These are phyloP conservation scores for Steinernema hermaphroditum DNA, from an alignment of 2,888 invertebrate genomes.

Conservation along the genomic window DNA sequence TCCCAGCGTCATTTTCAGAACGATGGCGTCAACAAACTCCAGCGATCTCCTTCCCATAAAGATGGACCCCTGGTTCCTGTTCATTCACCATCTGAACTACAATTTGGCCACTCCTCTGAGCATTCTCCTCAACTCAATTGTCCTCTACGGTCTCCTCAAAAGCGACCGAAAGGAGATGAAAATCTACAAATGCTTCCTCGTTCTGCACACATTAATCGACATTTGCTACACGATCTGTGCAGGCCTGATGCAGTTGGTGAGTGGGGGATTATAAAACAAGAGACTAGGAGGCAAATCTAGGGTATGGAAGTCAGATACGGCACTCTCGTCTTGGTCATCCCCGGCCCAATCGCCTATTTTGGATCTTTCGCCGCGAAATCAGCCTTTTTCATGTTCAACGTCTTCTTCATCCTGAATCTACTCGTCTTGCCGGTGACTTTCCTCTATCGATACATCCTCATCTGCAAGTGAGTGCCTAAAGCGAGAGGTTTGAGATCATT, in stretches of 20 bases:
- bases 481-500: neutral
- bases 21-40: neutral
- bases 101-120: conserved; percentile 11
- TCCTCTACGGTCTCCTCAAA: neutral
- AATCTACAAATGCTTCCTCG: conserved; percentile 17
- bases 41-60: neutral
- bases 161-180: conserved; percentile 13
- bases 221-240: conserved; percentile 4
- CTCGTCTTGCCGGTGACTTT: conserved; percentile 9
- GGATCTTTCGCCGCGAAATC: neutral
- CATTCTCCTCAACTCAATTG: neutral
- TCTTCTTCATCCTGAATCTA: conserved; percentile 18
- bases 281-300: neutral
- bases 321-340: neutral
- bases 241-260: conserved; percentile 6
- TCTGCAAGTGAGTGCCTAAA: neutral
- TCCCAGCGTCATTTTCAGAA: too few species aligned
- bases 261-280: neutral
- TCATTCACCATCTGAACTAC: conserved; percentile 11
- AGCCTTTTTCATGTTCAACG: conserved; percentile 20
- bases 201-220: conserved; percentile 4
- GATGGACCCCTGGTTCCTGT: conserved; percentile 15
- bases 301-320: neutral
- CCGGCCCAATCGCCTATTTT: conserved; percentile 16
- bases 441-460: conserved; percentile 3